Base-by-base conservation (phyloP, 2,113 vertebrate species). In the Ancistrus triradiatus region DNA sequence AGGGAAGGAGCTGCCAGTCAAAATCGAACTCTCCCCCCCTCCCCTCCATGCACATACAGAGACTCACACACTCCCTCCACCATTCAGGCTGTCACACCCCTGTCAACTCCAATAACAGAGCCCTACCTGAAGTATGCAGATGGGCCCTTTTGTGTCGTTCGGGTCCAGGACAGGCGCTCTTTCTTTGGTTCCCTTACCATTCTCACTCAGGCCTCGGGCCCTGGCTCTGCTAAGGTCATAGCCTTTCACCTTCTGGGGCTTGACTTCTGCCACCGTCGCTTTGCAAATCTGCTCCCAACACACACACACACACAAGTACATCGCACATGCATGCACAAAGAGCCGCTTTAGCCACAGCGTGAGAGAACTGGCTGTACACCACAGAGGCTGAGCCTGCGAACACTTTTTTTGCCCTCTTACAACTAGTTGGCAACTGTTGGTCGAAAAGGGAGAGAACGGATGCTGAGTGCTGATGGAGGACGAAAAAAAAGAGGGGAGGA, bases 121-220 rank as follows among this genome's bases (percentile, higher is more conserved):
- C 87, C 88, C 83, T 93, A 98, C 94, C 95, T 98, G 95, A 95
- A 95, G 87, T 94, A 95, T 96, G 92, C 86, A 97, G 86, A 98
- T 94, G 83, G 91, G 84, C 74, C 80, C 87, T 63, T 81, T 88
- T 93, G 82, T 86, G 78, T 59, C 90, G 84, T 90, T 82, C 77
- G 84, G 80, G 78, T 85, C 82, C 85, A 79, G 71, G 80, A 77
- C 74, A 69, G 76, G 84, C 88, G 88, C 89, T 88, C 91, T 95
- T 95, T 89, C 90, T 87, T 85, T 77, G 66, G 74, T 73, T 73
- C 77, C 77, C 85, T 72, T 84, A 89, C 89, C 88, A 91, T 91
- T 89, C 90, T 85, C 87, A 85, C 89, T 88, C 86, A 91, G 91
- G 81, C 88, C 70, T 82, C 87, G 84, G 87, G 83, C 84, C 87